These are phyloP conservation scores for Marmota flaviventris DNA, from an alignment of 2,113 vertebrate species.

Conservation along the genomic window DNA sequence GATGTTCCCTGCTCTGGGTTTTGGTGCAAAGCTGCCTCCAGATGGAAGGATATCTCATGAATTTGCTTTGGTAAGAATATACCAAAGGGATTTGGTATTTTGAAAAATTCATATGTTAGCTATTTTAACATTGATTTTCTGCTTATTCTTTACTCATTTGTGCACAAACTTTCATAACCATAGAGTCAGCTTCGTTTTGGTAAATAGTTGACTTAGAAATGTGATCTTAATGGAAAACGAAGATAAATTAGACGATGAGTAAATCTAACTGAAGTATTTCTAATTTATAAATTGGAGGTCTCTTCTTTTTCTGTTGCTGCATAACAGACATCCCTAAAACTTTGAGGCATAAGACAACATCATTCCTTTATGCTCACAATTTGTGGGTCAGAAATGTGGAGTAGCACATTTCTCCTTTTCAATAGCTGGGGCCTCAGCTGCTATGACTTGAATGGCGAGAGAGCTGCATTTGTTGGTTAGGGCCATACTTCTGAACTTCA, in stretches of 20 bases:
- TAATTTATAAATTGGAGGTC: neutral
- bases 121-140: neutral
- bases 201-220: neutral
- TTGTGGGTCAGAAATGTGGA: neutral
- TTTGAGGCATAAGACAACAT: neutral
- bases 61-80: slow-evolving; percentile 95
- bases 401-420: neutral
- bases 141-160: neutral
- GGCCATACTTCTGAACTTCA: neutral
- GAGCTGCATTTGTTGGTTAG: neutral
- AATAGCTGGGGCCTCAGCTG: neutral
- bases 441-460: neutral
- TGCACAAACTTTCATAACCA: neutral
- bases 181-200: neutral
- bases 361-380: neutral
- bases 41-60: slow-evolving; percentile 98
- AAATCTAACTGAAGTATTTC: neutral
- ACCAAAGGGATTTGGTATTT: neutral
- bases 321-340: neutral
- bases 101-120: neutral
- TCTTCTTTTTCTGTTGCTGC: neutral
- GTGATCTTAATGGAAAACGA: neutral
- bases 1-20: slow-evolving; percentile 99
- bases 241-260: neutral
- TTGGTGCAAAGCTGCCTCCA: slow-evolving; percentile 97